These are phyloP conservation scores for Globodera rostochiensis DNA, from an alignment of 1,140 invertebrate genomes.

Conservation along the genomic window DNA sequence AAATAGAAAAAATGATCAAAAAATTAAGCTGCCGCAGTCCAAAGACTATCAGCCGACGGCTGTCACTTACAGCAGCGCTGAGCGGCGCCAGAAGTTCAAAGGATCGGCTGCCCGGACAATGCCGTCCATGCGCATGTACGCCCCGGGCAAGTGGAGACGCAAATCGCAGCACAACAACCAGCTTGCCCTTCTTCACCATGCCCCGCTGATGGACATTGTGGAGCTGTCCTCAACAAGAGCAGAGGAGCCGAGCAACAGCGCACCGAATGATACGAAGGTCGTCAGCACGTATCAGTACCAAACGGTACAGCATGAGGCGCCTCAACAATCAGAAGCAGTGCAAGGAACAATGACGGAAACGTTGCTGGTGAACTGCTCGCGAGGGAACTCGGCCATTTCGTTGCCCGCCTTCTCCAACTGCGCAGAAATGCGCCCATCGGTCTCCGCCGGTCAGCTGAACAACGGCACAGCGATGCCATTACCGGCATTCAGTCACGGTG, in stretches of 20 bases:
- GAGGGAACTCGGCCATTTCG: not conserved
- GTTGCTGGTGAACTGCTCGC: not conserved
- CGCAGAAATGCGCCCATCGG: not conserved
- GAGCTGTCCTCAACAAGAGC: conserved; percentile 1
- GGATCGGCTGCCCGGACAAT: conserved; percentile 4
- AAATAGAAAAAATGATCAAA: not conserved
- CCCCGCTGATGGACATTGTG: conserved; percentile 12
- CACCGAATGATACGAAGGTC: not conserved
- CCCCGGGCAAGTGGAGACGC: not conserved
- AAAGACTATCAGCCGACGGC: not conserved
- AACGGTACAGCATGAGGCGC: not conserved
- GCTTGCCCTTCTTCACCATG: not conserved
- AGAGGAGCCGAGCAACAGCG: conserved; percentile 1
- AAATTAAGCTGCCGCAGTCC: not conserved
- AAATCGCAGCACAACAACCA: conserved; percentile 9
- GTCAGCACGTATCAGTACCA: not conserved
- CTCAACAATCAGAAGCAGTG: not conserved
- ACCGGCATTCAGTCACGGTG: not conserved
- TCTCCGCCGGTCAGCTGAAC: not conserved
- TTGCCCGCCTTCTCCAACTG: not conserved
- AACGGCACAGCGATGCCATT: not conserved
- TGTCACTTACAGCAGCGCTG: not conserved
- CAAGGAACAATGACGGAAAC: conserved; percentile 1
- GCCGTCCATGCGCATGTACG: conserved; percentile 9
- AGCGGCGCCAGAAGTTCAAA: conserved; percentile 9